Evolutionary conservation across 2,888 invertebrate genomes (phyloP), one percentile per base, ranked within the genome.

Genomic region (Sussaba pulchella): DNA sequence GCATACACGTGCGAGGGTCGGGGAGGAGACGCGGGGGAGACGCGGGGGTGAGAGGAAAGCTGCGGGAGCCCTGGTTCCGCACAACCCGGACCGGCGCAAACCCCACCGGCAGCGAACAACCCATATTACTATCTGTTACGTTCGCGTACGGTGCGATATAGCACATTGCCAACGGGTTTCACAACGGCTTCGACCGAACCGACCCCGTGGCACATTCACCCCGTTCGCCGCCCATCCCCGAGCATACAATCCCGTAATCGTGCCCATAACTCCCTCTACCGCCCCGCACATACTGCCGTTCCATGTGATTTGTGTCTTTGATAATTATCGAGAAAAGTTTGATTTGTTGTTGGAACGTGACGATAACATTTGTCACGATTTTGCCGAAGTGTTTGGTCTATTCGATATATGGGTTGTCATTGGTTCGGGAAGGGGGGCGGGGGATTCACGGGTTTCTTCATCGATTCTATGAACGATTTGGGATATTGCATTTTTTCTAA

Each of bases 271-370:
- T 76, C 67, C 54, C 52, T 57, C 41, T 21, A 9, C 54, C 47
- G 17, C 21, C 36, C 57, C 59, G 31, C 26, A 36, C 50, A 71
- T 47, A 54, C 24, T 14, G 41, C 47, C 43, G 52, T 66, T 75
- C 31, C 43, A 9, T 41, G 57, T 63, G 72, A 81, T 81, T 76
- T 76, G 69, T 63, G 39, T 36, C 63, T 14, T 57, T 52, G 76
- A 76, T 76, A 72, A 72, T 73, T 69, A 81, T 81, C 80, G 54
- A 66, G 26, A 72, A 54, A 71, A 72, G 50, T 54, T 81, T 76
- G 76, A 81, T 81, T 64, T 69, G 76, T 81, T 67, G 36, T 73
- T 24, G 41, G 76, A 12, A 76, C 80, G 80, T 76, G 80, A 81
- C 36, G 9, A 19, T 41, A 63, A 19, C 36, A 36, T 19, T 47